These are phyloP conservation scores for Eremophila alpestris DNA, from an alignment of 2,797 vertebrate genomes.

Conservation along the genomic window DNA sequence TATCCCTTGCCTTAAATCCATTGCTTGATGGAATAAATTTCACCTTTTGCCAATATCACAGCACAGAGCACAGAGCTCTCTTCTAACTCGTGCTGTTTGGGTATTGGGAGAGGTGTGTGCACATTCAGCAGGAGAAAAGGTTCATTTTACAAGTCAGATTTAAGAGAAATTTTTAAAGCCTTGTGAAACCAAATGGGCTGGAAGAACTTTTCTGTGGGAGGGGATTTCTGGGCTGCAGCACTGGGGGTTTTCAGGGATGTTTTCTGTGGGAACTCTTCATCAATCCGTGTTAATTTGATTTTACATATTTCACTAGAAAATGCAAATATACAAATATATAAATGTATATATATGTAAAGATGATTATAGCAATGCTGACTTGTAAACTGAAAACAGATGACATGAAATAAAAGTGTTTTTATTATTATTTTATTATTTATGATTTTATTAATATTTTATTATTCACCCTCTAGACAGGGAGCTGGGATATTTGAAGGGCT, in stretches of 20 bases:
- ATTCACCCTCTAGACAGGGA: not conserved
- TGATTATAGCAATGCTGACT: not conserved
- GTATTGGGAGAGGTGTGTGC: not conserved
- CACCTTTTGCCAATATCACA: not conserved
- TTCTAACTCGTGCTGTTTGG: not conserved
- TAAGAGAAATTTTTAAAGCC: not conserved
- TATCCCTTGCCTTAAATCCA: not conserved
- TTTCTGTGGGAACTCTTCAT: not conserved
- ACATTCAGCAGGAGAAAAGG: not conserved
- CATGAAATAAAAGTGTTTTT: not conserved
- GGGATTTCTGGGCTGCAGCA: not conserved
- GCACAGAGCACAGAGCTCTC: not conserved
- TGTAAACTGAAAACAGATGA: not conserved
- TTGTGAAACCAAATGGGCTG: not conserved
- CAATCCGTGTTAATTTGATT: accelerated
- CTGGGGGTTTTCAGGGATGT: accelerated
- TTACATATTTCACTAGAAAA: not conserved
- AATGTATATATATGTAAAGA: not conserved
- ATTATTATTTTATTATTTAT: too few species aligned
- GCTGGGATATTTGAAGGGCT: too few species aligned
- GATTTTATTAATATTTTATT: too few species aligned
- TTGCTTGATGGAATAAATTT: not conserved
- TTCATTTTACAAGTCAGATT: not conserved
- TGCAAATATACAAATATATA: not conserved
- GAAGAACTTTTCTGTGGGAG: not conserved